Evolutionary conservation across 2,113 vertebrate species (phyloP).

Genomic region (Thermophis baileyi): DNA sequence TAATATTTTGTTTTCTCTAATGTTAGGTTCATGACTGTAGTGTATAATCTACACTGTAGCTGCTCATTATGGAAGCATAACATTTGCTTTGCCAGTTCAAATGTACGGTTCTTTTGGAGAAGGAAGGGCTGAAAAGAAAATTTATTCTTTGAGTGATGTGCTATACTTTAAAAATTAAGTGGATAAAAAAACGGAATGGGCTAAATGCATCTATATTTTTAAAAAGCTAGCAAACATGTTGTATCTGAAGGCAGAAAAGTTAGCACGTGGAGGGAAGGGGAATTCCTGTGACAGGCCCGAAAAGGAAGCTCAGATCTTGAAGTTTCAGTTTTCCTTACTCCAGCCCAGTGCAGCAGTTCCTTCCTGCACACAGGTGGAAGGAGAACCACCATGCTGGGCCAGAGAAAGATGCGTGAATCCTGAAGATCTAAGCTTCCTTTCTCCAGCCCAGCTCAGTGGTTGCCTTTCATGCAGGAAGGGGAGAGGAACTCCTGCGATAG

Average conservation of each 20-base stretch:
- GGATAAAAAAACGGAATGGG: not conserved
- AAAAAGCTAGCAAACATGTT: not conserved
- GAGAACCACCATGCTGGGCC: not conserved
- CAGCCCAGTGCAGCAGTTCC: not conserved
- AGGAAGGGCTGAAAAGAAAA: not conserved
- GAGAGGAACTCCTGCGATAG: not conserved
- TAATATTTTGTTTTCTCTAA: conserved; percentile 29
- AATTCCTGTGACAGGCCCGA: not conserved
- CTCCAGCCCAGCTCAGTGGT: not conserved
- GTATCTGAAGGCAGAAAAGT: not conserved
- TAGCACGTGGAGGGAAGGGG: not conserved
- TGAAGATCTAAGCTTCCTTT: not conserved
- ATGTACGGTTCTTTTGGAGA: not conserved
- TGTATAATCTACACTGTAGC: not conserved
- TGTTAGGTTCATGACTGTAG: conserved; percentile 6
- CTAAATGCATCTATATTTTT: not conserved
- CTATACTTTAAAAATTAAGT: not conserved
- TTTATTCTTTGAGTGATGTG: not conserved
- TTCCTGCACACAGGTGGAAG: not conserved
- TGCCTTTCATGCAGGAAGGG: not conserved
- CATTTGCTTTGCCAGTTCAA: not conserved
- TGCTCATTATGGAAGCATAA: not conserved
- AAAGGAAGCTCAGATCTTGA: not conserved
- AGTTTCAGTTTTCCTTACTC: not conserved
- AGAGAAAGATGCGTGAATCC: not conserved